Evolutionary conservation across 2,888 invertebrate genomes (phyloP), one percentile per base, ranked within the genome.

Genomic region (Andrena fulva): DNA sequence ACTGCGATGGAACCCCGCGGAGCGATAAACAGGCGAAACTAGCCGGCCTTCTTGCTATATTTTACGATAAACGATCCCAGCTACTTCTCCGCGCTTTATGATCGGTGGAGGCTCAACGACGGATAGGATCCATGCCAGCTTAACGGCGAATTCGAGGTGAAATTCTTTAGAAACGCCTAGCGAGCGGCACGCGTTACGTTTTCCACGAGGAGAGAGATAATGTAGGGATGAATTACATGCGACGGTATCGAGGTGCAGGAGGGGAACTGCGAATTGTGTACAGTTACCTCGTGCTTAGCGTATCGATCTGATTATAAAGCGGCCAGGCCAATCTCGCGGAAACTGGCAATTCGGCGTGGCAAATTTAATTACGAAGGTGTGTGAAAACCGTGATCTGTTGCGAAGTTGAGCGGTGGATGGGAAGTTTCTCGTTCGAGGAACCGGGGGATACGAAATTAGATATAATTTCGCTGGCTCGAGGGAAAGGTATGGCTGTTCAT

Each of bases 41-140:
- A 16, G 33, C 27, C 59, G 12, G 48, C 59, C 54, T 56, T 33
- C 70, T 35, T 27, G 33, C n/a, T 20, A 27, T 71, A 67, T 67
- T 62, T 66, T 31, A 48, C 20, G 33, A 54, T 67, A 62, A 71
- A 79, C 66, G 60, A 52, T 33, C 50, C 5, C 27, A 24, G 66
- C 78, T 66, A 70, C 70, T 54, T 52, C 52, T 63, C 27, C 59
- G 52, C 70, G 70, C 59, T 77, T 80, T 77, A 80, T 50, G 70
- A 50, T 33, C 52, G 64, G 10, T 52, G 12, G 10, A 24, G 68
- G 33, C 20, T 33, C 33, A 8, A 10, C 16, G 2, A 8, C 0
- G 68, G 52, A 68, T 20, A 29, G 48, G 63, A 64, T n/a, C 48
- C 4, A 42, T 1, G 42, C 16, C 42, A 4, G 42, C 42, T 42